Evolutionary conservation across 2,113 vertebrate genomes (phyloP).

Genomic region (Carettochelys insculpta): DNA sequence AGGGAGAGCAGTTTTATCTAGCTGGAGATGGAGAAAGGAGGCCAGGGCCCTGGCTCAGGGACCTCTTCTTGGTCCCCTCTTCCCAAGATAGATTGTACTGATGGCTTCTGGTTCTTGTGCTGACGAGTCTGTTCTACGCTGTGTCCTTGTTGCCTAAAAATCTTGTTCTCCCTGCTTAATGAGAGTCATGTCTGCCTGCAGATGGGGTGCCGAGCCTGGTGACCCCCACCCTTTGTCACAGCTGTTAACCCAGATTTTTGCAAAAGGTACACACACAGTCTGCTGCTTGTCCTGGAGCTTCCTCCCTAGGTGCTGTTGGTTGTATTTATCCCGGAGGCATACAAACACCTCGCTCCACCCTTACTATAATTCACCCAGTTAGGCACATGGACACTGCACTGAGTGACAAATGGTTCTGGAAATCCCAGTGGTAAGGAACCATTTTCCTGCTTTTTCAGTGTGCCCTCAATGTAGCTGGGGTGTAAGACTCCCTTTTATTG

Average conservation of each 20-base stretch:
- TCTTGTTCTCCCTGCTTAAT: too few species aligned
- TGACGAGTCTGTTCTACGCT: too few species aligned
- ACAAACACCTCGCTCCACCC: rapidly evolving
- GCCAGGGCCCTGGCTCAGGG: too few species aligned
- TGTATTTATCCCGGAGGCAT: background rate
- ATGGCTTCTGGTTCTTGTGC: too few species aligned
- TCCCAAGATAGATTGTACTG: too few species aligned
- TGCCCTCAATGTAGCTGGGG: rapidly evolving
- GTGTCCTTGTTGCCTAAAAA: too few species aligned
- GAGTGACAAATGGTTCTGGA: background rate
- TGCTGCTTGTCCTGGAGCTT: background rate
- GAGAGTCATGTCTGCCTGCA: too few species aligned
- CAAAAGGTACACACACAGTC: rapidly evolving
- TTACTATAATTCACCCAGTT: rapidly evolving
- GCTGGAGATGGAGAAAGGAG: too few species aligned
- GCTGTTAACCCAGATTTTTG: background rate
- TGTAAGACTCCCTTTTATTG: background rate
- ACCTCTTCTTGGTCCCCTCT: too few species aligned
- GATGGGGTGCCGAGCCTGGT: too few species aligned
- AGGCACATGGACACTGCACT: rapidly evolving
- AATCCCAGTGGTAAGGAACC: rapidly evolving
- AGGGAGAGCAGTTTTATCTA: too few species aligned
- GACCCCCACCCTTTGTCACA: too few species aligned
- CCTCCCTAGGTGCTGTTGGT: rapidly evolving
- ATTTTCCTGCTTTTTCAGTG: rapidly evolving